phyloP scores from a whole-genome alignment of 2,797 vertebrate species.

The Hipposideros larvatus region DNA sequence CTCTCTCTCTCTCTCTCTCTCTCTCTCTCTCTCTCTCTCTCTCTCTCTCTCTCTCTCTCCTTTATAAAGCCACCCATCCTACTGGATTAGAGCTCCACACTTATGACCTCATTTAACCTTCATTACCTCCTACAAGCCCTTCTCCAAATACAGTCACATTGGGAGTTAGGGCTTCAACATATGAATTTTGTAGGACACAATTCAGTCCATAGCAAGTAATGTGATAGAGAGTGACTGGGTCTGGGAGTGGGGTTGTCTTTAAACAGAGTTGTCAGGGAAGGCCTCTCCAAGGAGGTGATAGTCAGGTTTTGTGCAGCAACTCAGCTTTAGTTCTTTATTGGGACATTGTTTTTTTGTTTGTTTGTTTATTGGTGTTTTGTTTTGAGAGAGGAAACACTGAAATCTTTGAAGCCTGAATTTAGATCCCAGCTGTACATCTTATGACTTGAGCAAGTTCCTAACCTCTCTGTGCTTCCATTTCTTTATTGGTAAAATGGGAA shows the following conservation, averaged over 20 bases:
- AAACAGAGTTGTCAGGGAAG: neutral
- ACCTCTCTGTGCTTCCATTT: constrained; percentile 24
- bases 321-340: constrained; percentile 38
- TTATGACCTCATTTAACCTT: constrained; percentile 10
- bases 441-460: constrained; percentile 16
- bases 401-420: constrained; percentile 55
- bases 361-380: constrained; percentile 11
- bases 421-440: constrained; percentile 26
- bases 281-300: neutral
- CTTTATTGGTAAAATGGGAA: constrained; percentile 25
- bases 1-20: neutral
- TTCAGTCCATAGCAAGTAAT: neutral
- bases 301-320: neutral
- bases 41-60: neutral
- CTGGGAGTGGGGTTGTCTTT: neutral
- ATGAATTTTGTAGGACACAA: neutral
- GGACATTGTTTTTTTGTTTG: neutral
- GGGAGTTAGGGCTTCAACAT: neutral
- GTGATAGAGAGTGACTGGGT: neutral
- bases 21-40: neutral
- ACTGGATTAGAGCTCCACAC: neutral
- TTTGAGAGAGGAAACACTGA: constrained; percentile 6
- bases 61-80: neutral
- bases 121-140: constrained; percentile 5
- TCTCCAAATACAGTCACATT: neutral